These are phyloP conservation scores for Dolichotis patagonum DNA, from an alignment of 2,113 vertebrate genomes.

Conservation along the genomic window DNA sequence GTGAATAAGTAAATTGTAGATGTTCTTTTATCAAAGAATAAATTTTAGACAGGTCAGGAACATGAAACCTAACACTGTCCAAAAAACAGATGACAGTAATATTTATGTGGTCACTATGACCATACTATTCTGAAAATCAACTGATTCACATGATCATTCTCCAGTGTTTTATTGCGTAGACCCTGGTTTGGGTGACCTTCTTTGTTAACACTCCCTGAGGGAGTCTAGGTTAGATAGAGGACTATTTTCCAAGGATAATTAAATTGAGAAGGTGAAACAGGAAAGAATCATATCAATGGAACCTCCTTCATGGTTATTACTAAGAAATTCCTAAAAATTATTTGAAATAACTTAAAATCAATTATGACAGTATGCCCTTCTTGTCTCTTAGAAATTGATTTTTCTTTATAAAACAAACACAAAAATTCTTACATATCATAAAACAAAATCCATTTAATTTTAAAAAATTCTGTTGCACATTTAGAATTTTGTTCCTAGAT, in stretches of 20 bases:
- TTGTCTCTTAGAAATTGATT: slow-evolving; percentile 63
- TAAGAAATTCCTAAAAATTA: slow-evolving; percentile 73
- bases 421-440: slow-evolving; percentile 44
- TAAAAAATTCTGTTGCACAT: not conserved
- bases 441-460: slow-evolving; percentile 66
- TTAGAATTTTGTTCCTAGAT: slow-evolving; percentile 51
- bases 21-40: not conserved
- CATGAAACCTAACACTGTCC: not conserved
- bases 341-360: slow-evolving; percentile 75
- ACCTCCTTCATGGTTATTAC: slow-evolving; percentile 74
- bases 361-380: slow-evolving; percentile 58
- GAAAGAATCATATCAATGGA: slow-evolving; percentile 72
- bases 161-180: slow-evolving; percentile 50
- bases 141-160: slow-evolving; percentile 45
- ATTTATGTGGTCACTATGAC: not conserved
- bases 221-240: slow-evolving; percentile 70
- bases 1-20: slow-evolving; percentile 28
- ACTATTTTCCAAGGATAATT: slow-evolving; percentile 80
- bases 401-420: slow-evolving; percentile 42
- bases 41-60: not conserved
- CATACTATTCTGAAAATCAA: slow-evolving; percentile 57
- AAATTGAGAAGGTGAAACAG: slow-evolving; percentile 75
- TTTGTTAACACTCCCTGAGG: slow-evolving; percentile 76
- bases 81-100: not conserved
- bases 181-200: slow-evolving; percentile 72